Evolutionary conservation across 1,140 invertebrate species (phyloP).

Genomic region (Drosophila setifemur): DNA sequence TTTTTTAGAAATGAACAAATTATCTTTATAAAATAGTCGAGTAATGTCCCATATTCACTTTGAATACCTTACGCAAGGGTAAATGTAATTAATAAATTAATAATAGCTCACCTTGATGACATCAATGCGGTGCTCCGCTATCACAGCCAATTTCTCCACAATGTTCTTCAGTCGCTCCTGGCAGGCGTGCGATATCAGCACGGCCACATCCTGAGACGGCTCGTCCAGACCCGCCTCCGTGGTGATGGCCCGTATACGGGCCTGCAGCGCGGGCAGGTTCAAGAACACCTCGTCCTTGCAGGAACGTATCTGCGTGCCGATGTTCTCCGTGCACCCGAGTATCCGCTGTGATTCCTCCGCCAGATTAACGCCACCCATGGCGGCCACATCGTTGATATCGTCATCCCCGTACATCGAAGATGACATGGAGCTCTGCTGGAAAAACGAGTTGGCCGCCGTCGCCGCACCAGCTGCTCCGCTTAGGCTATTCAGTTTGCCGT

Average conservation of each 20-base stretch:
- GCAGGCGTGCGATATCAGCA: constrained; percentile 96
- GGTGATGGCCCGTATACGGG: constrained; percentile 89
- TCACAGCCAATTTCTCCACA: constrained; percentile 95
- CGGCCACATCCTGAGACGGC: constrained; percentile 93
- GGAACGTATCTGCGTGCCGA: constrained; percentile 97
- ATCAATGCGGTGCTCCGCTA: constrained; percentile 97
- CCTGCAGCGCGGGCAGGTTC: constrained; percentile 89
- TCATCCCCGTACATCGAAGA: constrained; percentile 90
- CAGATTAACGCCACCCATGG: constrained; percentile 99
- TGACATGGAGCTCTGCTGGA: constrained; percentile 78
- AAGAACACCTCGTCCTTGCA: constrained; percentile 98
- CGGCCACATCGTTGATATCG: constrained; percentile 99
- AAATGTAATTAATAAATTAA: neutral
- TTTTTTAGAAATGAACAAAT: no score
- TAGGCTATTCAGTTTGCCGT: constrained; percentile 79
- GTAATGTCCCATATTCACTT: no score
- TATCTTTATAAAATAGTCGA: no score
- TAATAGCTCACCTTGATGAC: constrained; percentile 88
- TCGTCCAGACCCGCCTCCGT: constrained; percentile 93
- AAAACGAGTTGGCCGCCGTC: constrained; percentile 72
- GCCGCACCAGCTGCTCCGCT: constrained; percentile 47
- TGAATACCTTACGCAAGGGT: no score
- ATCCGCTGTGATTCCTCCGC: constrained; percentile 98
- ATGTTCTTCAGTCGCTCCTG: constrained; percentile 96
- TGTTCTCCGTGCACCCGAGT: constrained; percentile 96